Evolutionary conservation across 2,113 vertebrate genomes (phyloP).

Genomic region (Eurypyga helias): DNA sequence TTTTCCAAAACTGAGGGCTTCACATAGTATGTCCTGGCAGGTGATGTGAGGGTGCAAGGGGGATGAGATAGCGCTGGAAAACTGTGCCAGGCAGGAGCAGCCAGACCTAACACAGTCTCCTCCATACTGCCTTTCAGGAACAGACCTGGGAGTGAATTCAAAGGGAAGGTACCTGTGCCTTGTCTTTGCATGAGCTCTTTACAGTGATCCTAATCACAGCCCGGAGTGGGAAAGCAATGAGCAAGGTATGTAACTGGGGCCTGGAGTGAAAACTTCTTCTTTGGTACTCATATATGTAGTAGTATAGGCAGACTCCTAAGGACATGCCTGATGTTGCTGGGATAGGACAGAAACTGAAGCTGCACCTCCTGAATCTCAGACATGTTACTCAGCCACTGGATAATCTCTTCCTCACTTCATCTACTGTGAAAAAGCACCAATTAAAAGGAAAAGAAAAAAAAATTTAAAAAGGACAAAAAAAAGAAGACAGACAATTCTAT

Average conservation of each 20-base stretch:
- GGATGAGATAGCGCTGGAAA: not conserved
- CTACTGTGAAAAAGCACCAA: not conserved
- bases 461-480: too few species aligned
- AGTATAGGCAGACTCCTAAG: not conserved
- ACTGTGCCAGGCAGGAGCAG: not conserved
- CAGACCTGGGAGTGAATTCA: not conserved
- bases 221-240: not conserved
- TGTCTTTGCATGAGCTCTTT: not conserved
- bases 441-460: not conserved
- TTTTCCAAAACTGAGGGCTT: not conserved
- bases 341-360: not conserved
- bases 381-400: not conserved
- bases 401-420: not conserved
- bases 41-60: not conserved
- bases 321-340: not conserved
- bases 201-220: not conserved
- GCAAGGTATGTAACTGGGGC: not conserved
- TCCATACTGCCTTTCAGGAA: not conserved
- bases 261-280: not conserved
- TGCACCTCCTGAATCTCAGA: not conserved
- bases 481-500: not conserved
- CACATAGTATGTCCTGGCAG: accelerated
- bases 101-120: not conserved
- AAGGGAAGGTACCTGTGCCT: not conserved
- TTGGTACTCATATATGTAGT: not conserved